phyloP scores from a whole-genome alignment of 2,797 vertebrate genomes.

The Molossus molossus region DNA sequence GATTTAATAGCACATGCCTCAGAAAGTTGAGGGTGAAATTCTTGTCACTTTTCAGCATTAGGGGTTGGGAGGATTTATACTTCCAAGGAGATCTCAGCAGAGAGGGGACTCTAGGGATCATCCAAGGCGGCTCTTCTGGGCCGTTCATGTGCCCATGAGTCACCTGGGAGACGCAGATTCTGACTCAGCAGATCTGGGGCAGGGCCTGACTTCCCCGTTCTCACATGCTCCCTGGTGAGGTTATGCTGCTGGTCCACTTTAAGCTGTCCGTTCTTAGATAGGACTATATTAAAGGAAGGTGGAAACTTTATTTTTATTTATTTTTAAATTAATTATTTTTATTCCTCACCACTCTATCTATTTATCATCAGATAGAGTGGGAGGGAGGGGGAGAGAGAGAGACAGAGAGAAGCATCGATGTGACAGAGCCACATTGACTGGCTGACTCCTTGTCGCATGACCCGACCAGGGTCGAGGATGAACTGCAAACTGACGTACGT shows the following conservation, averaged over 20 bases:
- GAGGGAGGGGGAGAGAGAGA: no score
- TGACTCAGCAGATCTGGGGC: neutral
- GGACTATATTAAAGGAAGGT: neutral
- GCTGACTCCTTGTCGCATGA: no score
- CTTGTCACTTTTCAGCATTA: neutral
- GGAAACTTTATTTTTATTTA: neutral
- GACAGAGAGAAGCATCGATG: no score
- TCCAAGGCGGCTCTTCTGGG: neutral
- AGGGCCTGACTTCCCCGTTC: neutral
- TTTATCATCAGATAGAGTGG: no score
- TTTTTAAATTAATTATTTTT: no score
- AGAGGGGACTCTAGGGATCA: neutral
- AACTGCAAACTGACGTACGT: no score
- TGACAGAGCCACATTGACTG: no score
- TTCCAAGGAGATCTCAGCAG: neutral
- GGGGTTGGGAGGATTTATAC: neutral
- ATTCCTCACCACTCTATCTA: no score
- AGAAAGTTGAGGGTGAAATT: neutral
- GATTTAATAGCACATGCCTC: neutral
- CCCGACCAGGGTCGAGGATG: no score
- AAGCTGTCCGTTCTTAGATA: neutral
- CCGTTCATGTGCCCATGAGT: rapidly evolving
- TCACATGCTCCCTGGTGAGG: neutral
- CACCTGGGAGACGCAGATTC: neutral
- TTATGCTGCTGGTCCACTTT: neutral